Base-by-base conservation (phyloP, 1,140 invertebrate genomes). In the Tachypleus tridentatus region DNA sequence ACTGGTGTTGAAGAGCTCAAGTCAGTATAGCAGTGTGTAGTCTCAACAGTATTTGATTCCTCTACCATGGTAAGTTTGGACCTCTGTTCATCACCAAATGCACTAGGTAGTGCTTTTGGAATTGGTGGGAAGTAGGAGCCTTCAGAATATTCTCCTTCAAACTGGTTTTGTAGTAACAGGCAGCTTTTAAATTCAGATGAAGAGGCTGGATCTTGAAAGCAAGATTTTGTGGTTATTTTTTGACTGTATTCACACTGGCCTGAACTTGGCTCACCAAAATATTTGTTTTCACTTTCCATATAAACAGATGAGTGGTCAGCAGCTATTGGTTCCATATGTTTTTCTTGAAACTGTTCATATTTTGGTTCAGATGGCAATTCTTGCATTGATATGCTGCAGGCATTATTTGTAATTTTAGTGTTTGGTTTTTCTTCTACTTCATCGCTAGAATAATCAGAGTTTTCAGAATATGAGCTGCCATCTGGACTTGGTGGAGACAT, bases 391-490 rank as follows among this genome's bases (percentile, higher is more conserved):
- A 10, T 29, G 9, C 58, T 49, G 10, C 10, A 10, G 29, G 48
- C 29, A 6, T 11, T 47, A 47, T 10, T 48, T 60, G 29, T n/a
- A 60, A 60, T 10, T 60, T 66, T 62, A 48, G 70, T 60, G 51
- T 7, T 54, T 54, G 7, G n/a, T 54, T n/a, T 8, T 7, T 54
- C 53, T n/a, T n/a, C 53, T 68, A 63, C 51, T 67, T 71, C 72
- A 62, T 70, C 69, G 60, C 69, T 73, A 47, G 68, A 72, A 67
- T 78, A 76, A 62, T 80, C 79, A 52, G 76, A 76, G 54, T 76
- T 79, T 60, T 87, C 80, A 3, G 82, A 81, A 72, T 87, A 87
- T 64, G 85, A 76, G 60, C 66, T 70, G 56, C 71, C 70, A 50
- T 69, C 69, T 8, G 71, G 71, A 62, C 71, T 72, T 52, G 68